Percentiles rank a stretch among this genome's conserved stretches.
Conservation (phyloP, 1,140 invertebrate species). For the Lethrus apterus region DNA sequence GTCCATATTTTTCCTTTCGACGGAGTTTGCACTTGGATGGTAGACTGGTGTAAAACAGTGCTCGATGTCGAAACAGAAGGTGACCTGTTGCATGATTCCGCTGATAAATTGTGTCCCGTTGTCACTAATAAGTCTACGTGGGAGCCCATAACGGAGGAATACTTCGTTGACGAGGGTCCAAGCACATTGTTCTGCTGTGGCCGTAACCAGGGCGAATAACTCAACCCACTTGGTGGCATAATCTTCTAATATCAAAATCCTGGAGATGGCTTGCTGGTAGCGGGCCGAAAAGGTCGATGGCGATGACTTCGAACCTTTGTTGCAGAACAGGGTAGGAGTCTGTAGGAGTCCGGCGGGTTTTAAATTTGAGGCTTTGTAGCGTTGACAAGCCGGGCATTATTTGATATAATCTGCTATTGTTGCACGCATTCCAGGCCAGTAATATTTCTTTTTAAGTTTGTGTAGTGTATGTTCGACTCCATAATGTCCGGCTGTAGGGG, state of each 20-base stretch:
- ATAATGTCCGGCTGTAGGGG: constrained; percentile 24
- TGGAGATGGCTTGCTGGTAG: constrained; percentile 18
- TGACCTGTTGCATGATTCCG: constrained; percentile 24
- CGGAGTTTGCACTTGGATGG: constrained; percentile 37
- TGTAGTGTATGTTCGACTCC: constrained; percentile 20
- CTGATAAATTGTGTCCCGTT: constrained; percentile 31
- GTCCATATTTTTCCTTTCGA: constrained; percentile 33
- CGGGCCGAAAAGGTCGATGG: constrained; percentile 34
- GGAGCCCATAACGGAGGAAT: constrained; percentile 26
- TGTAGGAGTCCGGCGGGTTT: constrained; percentile 25
- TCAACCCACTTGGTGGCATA: constrained; percentile 6
- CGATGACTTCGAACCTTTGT: constrained; percentile 28
- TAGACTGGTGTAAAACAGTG: constrained; percentile 34
- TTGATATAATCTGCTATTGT: constrained; percentile 5
- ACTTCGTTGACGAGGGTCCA: constrained; percentile 7
- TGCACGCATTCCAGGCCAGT: constrained; percentile 19
- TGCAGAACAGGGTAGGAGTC: constrained; percentile 11
- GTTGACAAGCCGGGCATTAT: constrained; percentile 21
- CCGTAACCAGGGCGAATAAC: constrained; percentile 3
- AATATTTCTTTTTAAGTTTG: constrained; percentile 4
- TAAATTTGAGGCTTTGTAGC: constrained; percentile 20
- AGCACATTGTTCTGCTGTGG: constrained; percentile 5
- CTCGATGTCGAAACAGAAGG: constrained; percentile 24
- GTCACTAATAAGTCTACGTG: constrained; percentile 25
- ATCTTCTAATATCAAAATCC: constrained; percentile 13